These are phyloP conservation scores for Ecliptopera silaceata DNA, from an alignment of 2,888 invertebrate genomes.

Conservation along the genomic window DNA sequence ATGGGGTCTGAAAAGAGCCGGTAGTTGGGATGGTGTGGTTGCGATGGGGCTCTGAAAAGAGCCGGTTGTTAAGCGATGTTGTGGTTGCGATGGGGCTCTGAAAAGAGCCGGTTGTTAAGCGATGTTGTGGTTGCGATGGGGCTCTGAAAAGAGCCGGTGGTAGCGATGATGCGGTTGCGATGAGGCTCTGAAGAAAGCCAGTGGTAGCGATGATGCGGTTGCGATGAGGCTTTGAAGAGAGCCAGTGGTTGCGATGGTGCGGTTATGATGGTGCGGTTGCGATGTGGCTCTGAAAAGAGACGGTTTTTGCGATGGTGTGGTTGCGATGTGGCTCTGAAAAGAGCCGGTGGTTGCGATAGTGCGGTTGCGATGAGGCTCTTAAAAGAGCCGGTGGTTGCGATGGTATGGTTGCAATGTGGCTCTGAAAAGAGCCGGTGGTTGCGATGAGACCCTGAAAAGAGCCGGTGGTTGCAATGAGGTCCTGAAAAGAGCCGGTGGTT, in stretches of 20 bases:
- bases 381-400: not conserved
- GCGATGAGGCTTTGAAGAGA: conserved; percentile 15
- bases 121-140: not conserved
- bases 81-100: not conserved
- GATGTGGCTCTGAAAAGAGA: conserved; percentile 24
- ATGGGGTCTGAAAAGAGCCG: conserved; percentile 22
- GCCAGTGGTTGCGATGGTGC: not conserved
- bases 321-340: too few species aligned
- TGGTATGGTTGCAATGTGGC: too few species aligned
- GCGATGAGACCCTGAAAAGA: not conserved
- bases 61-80: not conserved
- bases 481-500: conserved; percentile 19
- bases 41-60: conserved; percentile 10
- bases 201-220: conserved; percentile 6
- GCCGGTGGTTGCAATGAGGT: conserved; percentile 7
- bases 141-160: conserved; percentile 1
- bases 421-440: conserved; percentile 1
- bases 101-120: conserved; percentile 3
- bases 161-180: conserved; percentile 3
- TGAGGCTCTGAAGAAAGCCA: conserved; percentile 17
- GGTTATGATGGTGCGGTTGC: conserved; percentile 11
- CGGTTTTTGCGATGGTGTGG: too few species aligned
- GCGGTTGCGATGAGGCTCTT: conserved; percentile 9
- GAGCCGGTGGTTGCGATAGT: too few species aligned
- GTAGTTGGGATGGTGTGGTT: not conserved